phyloP scores from a whole-genome alignment of 2,113 vertebrate genomes.

The Scalopus aquaticus region DNA sequence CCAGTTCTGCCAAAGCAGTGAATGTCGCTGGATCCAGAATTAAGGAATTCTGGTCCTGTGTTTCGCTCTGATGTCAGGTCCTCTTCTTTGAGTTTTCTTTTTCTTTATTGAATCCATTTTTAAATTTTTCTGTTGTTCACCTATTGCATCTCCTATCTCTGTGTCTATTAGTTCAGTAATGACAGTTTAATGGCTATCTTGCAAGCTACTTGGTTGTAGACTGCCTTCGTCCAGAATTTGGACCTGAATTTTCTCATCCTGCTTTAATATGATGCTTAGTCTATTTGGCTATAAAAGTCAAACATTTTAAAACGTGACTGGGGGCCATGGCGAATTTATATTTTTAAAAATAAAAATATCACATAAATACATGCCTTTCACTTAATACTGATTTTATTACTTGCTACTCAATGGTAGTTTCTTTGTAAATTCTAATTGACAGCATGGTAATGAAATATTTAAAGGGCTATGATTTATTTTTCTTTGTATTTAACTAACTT shows the following conservation, averaged over 20 bases:
- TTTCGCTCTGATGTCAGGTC: not conserved
- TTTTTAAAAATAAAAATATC: constrained; percentile 1
- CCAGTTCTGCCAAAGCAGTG: not conserved
- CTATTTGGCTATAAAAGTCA: not conserved
- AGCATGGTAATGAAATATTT: not conserved
- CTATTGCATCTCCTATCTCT: not conserved
- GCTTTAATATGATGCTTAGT: not conserved
- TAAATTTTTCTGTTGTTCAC: not conserved
- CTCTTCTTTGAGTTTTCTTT: not conserved
- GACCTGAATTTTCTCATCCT: not conserved
- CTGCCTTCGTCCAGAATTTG: not conserved
- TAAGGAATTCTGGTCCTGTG: not conserved
- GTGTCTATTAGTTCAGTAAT: not conserved
- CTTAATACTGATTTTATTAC: not conserved
- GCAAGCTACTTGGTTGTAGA: not conserved
- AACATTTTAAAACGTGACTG: not conserved
- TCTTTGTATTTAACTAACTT: not conserved
- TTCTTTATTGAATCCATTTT: not conserved
- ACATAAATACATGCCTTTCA: not conserved
- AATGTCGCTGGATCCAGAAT: not conserved
- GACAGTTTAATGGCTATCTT: not conserved
- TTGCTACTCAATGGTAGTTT: not conserved
- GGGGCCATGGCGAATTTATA: too few relatives aligned
- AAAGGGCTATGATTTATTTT: not conserved
- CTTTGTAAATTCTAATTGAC: not conserved